These are phyloP conservation scores for Eilema griseolum DNA, from an alignment of 2,888 invertebrate species.

Conservation along the genomic window DNA sequence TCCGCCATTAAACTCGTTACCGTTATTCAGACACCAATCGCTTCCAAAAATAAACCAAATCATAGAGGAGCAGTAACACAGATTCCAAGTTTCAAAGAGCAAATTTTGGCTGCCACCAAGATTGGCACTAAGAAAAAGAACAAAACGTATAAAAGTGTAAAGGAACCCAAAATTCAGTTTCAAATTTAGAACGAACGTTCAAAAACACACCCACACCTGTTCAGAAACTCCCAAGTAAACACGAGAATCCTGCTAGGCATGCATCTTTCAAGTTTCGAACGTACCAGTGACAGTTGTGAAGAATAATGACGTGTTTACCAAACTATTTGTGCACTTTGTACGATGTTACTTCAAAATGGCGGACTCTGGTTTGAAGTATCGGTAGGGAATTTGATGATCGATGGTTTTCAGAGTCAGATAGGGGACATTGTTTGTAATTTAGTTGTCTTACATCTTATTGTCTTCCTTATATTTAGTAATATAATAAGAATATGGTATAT, in stretches of 20 bases:
- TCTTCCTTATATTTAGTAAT: no score
- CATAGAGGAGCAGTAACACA: no score
- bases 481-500: no score
- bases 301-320: slow-evolving; percentile 59
- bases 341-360: slow-evolving; percentile 14
- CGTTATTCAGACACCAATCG: no score
- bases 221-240: slow-evolving; percentile 55
- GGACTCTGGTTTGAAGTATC: slow-evolving; percentile 6
- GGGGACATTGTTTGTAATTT: not conserved
- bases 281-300: slow-evolving; percentile 54
- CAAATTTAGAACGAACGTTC: slow-evolving; percentile 36
- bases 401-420: not conserved
- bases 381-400: slow-evolving; percentile 12
- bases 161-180: slow-evolving; percentile 17
- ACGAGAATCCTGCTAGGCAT: slow-evolving; percentile 56
- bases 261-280: slow-evolving; percentile 59
- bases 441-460: not conserved
- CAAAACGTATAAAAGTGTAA: not conserved
- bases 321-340: slow-evolving; percentile 55
- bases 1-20: no score
- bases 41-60: no score
- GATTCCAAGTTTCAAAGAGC: no score
- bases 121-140: no score
- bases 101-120: no score
- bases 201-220: slow-evolving; percentile 43